Conservation (phyloP, 1,140 invertebrate genomes). For the Drosophila ananassae region DNA sequence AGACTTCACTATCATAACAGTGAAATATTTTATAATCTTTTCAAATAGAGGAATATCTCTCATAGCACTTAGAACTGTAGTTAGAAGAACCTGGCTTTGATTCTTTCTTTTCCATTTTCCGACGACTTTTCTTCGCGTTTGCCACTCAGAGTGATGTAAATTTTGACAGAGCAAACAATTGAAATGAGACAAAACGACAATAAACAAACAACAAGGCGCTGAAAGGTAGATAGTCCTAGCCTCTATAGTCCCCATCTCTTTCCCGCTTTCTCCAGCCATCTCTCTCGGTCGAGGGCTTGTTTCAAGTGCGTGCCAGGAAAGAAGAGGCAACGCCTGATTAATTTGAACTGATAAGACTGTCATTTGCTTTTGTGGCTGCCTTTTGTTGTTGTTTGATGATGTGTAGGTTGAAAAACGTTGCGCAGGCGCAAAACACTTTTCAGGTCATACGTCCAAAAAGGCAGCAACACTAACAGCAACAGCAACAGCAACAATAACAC, state of each 20-base stretch:
- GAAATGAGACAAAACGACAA: constrained; percentile 37
- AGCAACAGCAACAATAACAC: neutral
- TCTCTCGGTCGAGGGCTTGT: constrained; percentile 23
- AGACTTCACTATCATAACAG: too few species aligned
- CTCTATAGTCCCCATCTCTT: neutral
- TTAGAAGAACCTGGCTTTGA: neutral
- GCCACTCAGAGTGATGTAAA: constrained; percentile 53
- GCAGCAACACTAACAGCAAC: constrained; percentile 31
- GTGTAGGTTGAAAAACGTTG: constrained; percentile 70
- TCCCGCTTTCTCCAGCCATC: neutral
- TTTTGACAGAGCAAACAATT: constrained; percentile 73
- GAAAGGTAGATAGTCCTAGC: constrained; percentile 37
- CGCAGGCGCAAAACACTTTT: constrained; percentile 75
- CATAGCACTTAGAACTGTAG: constrained; percentile 7
- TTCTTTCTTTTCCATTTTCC: neutral
- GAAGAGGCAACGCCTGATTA: constrained; percentile 74
- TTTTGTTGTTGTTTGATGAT: constrained; percentile 32
- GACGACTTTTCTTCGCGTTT: constrained; percentile 7
- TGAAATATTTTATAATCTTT: neutral
- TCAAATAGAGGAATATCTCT: neutral
- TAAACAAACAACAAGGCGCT: constrained; percentile 47
- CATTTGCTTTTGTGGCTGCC: constrained; percentile 68
- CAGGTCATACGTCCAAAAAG: constrained; percentile 71
- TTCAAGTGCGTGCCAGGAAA: constrained; percentile 49
- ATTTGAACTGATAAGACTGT: constrained; percentile 77